phyloP scores from a whole-genome alignment of 2,113 vertebrate genomes.

The Phasianus colchicus region DNA sequence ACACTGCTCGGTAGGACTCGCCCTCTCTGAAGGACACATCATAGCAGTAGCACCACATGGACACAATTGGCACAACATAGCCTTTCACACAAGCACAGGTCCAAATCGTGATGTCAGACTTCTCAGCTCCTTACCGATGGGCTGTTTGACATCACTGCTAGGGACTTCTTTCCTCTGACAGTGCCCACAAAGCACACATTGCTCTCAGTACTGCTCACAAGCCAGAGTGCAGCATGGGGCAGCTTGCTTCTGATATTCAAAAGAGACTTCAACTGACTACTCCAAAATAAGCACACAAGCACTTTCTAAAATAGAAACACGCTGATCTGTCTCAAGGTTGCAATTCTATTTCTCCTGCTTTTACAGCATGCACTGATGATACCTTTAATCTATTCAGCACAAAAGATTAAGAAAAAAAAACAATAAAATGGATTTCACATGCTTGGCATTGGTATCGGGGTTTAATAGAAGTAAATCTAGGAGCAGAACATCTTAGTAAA shows the following conservation, averaged over 20 bases:
- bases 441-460: background rate
- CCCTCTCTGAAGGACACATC: background rate
- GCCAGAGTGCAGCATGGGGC: fast-evolving
- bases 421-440: background rate
- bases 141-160: background rate
- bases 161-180: background rate
- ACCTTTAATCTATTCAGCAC: background rate
- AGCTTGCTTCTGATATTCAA: background rate
- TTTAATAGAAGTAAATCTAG: background rate
- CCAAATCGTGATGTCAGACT: background rate
- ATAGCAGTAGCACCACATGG: fast-evolving
- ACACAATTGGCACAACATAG: fast-evolving
- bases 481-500: background rate
- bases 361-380: background rate
- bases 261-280: background rate
- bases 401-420: background rate
- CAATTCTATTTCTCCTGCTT: background rate
- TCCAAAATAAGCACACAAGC: background rate
- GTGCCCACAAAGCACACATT: fast-evolving
- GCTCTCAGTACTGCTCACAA: fast-evolving
- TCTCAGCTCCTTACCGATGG: background rate
- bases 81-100: background rate
- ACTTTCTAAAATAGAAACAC: background rate
- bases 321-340: background rate
- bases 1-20: fast-evolving